These are phyloP conservation scores for Alfaro cultratus DNA, from an alignment of 2,797 vertebrate species.

Conservation along the genomic window DNA sequence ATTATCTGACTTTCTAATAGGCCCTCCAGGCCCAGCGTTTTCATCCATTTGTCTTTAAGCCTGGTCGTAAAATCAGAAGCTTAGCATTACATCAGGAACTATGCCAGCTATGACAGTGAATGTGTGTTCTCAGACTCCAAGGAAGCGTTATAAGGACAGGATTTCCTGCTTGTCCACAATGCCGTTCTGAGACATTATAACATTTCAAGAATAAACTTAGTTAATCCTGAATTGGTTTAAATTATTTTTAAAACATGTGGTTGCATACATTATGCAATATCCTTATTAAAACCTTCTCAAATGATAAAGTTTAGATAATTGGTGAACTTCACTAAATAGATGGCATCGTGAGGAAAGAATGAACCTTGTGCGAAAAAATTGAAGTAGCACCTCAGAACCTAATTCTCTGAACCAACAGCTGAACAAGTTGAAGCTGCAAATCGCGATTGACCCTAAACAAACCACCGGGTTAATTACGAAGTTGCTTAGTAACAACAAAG, in stretches of 20 bases:
- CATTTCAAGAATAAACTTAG: background rate
- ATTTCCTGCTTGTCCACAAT: background rate
- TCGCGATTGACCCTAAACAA: background rate
- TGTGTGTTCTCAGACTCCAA: background rate
- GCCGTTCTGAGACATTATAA: background rate
- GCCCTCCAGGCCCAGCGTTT: conserved; percentile 21
- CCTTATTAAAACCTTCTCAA: background rate
- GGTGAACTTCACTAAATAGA: background rate
- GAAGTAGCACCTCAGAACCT: background rate
- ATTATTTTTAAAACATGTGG: background rate
- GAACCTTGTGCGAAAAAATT: background rate
- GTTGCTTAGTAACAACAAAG: background rate
- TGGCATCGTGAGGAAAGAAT: background rate
- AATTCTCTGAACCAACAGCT: no score
- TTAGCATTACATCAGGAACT: background rate
- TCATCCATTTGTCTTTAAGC: conserved; percentile 28
- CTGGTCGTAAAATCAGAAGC: conserved; percentile 35
- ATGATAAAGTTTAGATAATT: background rate
- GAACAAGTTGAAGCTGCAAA: background rate
- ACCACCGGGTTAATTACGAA: background rate
- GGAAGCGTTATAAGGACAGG: background rate
- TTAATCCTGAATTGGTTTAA: background rate
- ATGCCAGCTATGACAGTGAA: conserved; percentile 18
- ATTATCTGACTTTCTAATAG: conserved; percentile 32
- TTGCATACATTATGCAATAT: background rate